These are phyloP conservation scores for Gonocerus acuteangulatus DNA, from an alignment of 2,888 invertebrate species.

Conservation along the genomic window DNA sequence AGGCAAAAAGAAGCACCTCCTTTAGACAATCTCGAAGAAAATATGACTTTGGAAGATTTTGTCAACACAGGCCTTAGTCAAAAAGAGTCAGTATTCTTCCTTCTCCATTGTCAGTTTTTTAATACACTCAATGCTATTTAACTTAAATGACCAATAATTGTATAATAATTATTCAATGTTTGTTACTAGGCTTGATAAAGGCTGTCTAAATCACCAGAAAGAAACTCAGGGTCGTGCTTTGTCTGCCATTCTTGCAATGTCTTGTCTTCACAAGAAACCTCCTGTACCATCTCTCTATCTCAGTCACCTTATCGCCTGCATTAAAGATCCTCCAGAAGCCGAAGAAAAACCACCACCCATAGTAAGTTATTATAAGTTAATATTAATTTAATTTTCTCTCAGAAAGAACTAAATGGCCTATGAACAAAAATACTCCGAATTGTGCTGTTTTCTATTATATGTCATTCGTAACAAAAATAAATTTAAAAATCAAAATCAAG, in stretches of 20 bases:
- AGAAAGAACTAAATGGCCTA: too few relatives aligned
- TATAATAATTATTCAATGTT: too few relatives aligned
- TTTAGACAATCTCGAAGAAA: not conserved
- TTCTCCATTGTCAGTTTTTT: not conserved
- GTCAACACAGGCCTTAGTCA: constrained; percentile 1
- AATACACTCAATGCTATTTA: too few relatives aligned
- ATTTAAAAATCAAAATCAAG: too few relatives aligned
- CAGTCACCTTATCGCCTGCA: constrained; percentile 50
- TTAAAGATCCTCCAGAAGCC: constrained; percentile 23
- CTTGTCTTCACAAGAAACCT: constrained; percentile 69
- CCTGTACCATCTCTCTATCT: constrained; percentile 59
- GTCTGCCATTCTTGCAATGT: constrained; percentile 71
- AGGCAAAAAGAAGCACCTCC: not conserved
- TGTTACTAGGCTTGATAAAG: not conserved
- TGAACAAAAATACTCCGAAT: too few relatives aligned
- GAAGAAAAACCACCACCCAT: constrained; percentile 12
- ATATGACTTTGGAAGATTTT: not conserved
- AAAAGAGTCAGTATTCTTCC: not conserved
- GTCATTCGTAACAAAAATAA: too few relatives aligned
- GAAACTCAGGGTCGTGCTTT: constrained; percentile 60
- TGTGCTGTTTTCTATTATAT: too few relatives aligned
- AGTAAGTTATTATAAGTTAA: constrained; percentile 6
- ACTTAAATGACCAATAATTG: too few relatives aligned
- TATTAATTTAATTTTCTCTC: too few relatives aligned
- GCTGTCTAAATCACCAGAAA: constrained; percentile 18